Conservation (phyloP, 2,888 invertebrate species). For the Diloba caeruleocephala region DNA sequence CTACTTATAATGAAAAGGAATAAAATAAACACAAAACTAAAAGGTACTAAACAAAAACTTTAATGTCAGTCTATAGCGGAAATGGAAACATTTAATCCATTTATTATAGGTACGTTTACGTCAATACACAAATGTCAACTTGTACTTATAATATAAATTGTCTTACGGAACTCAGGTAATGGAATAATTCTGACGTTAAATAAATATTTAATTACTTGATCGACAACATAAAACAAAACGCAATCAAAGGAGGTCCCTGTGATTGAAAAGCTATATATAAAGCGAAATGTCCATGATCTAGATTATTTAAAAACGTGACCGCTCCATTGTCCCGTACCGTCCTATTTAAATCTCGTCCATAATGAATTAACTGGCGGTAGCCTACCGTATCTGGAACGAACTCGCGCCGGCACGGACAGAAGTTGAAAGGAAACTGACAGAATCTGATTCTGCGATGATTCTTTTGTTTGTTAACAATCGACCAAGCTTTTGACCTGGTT, state of each 20-base stretch:
- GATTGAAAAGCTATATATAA: slow-evolving; percentile 37
- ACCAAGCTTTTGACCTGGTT: background rate
- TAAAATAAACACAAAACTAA: too few species aligned
- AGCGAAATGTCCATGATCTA: slow-evolving; percentile 38
- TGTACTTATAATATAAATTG: too few species aligned
- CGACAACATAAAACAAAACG: slow-evolving; percentile 3
- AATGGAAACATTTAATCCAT: background rate
- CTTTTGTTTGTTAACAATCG: slow-evolving; percentile 12
- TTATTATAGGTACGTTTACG: too few species aligned
- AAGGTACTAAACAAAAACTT: background rate
- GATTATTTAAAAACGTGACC: slow-evolving; percentile 18
- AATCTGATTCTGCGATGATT: slow-evolving; percentile 5
- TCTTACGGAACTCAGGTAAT: background rate
- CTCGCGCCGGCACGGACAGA: background rate
- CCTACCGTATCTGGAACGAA: slow-evolving; percentile 6
- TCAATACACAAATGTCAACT: background rate
- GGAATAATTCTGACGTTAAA: background rate
- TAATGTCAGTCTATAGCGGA: background rate
- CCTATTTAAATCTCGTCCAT: slow-evolving; percentile 19
- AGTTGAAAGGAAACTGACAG: slow-evolving; percentile 2
- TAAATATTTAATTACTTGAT: background rate
- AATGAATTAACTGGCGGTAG: slow-evolving; percentile 7
- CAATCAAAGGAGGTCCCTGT: slow-evolving; percentile 30
- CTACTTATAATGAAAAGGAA: too few species aligned
- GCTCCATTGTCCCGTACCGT: slow-evolving; percentile 24